Conservation (phyloP, 2,888 invertebrate genomes). For the Xylota sylvarum region DNA sequence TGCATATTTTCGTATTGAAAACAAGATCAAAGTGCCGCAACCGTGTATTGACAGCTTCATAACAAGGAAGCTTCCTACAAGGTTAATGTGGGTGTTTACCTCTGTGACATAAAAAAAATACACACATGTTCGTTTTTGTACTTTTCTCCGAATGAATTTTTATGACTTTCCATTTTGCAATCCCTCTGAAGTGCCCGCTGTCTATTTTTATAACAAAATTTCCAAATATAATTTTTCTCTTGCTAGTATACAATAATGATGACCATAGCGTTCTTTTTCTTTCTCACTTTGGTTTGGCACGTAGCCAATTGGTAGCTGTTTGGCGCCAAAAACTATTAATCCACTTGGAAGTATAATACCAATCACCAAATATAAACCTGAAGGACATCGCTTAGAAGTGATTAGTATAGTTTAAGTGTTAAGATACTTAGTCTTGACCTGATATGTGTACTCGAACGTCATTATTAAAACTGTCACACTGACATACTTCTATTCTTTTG, state of each 20-base stretch:
- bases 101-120: neutral
- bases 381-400: constrained; percentile 31
- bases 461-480: constrained; percentile 28
- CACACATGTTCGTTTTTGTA: neutral
- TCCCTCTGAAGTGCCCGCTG: neutral
- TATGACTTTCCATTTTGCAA: constrained; percentile 5
- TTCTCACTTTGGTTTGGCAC: constrained; percentile 29
- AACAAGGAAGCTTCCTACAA: constrained; percentile 3
- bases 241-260: neutral
- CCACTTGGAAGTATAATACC: constrained; percentile 25
- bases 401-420: constrained; percentile 10
- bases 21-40: neutral
- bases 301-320: neutral
- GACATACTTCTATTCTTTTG: neutral
- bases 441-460: neutral
- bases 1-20: neutral
- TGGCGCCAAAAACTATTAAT: constrained; percentile 32
- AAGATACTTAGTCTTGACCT: constrained; percentile 13
- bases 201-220: constrained; percentile 2
- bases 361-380: constrained; percentile 11
- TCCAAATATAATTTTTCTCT: constrained; percentile 20
- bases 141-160: neutral
- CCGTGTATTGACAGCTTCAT: constrained; percentile 11
- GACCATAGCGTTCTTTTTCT: neutral
- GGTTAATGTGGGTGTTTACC: neutral